A percentile compares a stretch with the other conserved stretches of the same genome.
Conservation (phyloP, 92 coral and sea anemone species). For the Plumapathes pennacea region DNA sequence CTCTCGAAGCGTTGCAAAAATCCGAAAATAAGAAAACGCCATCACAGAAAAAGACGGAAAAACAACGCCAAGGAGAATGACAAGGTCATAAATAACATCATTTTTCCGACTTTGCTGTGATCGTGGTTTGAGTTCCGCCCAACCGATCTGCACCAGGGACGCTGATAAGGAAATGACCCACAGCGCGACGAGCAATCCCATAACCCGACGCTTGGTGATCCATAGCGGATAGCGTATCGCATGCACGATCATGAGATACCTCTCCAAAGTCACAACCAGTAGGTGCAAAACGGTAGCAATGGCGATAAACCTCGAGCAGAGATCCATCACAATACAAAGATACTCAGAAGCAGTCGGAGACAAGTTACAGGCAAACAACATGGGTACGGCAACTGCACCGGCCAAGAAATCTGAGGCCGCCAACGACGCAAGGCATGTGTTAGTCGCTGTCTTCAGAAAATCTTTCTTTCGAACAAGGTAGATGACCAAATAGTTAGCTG, state of each 20-base stretch:
- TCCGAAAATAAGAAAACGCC: slow-evolving; percentile 3
- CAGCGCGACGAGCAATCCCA: slow-evolving; percentile 4
- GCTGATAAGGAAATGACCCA: slow-evolving; percentile 42
- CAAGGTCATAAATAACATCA: slow-evolving; percentile 23
- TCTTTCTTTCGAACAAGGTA: slow-evolving; percentile 8
- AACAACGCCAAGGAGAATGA: slow-evolving; percentile 21
- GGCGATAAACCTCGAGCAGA: slow-evolving; percentile 52
- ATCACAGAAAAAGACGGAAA: slow-evolving; percentile 12
- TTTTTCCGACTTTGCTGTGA: slow-evolving; percentile 3
- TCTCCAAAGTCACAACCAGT: slow-evolving; percentile 44
- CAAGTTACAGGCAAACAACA: slow-evolving; percentile 39
- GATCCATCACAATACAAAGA: slow-evolving; percentile 53
- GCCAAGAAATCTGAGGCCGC: slow-evolving; percentile 55
- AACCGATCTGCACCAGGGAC: slow-evolving; percentile 35
- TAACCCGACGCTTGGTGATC: slow-evolving; percentile 33
- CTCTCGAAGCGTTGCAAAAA: slow-evolving; percentile 19
- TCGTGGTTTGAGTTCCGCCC: slow-evolving; percentile 28
- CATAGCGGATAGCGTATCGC: slow-evolving; percentile 43
- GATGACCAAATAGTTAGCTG: slow-evolving; percentile 29
- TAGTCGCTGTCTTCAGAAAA: slow-evolving; percentile 44
- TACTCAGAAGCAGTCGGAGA: neutral
- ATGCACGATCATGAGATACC: slow-evolving; percentile 50
- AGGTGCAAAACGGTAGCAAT: slow-evolving; percentile 51
- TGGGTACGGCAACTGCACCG: slow-evolving; percentile 34
- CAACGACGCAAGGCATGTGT: slow-evolving; percentile 49